phyloP scores from a whole-genome alignment of 2,888 invertebrate species.

The Limnephilus auricula region DNA sequence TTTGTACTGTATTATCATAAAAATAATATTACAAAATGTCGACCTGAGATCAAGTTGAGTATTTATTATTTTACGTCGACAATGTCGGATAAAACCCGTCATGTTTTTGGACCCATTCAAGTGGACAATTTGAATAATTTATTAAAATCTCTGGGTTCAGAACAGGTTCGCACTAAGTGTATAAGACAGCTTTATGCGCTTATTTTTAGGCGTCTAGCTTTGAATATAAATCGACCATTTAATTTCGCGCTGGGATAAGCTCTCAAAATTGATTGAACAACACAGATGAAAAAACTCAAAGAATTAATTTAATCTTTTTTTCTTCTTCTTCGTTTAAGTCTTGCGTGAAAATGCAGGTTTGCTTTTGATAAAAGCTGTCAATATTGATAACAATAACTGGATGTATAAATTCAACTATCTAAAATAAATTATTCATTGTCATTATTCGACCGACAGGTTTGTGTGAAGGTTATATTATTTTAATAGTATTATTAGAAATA shows the following conservation, averaged over 20 bases:
- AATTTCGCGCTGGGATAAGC: constrained; percentile 7
- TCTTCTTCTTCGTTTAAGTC: background rate
- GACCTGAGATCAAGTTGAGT: constrained; percentile 15
- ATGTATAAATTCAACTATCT: background rate
- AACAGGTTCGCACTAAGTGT: constrained; percentile 47
- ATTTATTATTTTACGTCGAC: constrained; percentile 43
- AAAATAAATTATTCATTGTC: background rate
- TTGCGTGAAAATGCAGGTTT: background rate
- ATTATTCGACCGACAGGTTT: background rate
- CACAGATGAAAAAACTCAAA: background rate
- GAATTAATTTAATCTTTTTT: background rate
- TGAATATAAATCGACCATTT: constrained; percentile 21
- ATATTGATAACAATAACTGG: background rate
- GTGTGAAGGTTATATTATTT: background rate
- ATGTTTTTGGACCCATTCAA: constrained; percentile 41
- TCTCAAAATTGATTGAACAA: background rate
- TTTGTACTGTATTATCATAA: background rate
- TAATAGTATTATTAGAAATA: background rate
- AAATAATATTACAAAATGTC: background rate
- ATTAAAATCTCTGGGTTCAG: constrained; percentile 14
- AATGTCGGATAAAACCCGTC: constrained; percentile 37
- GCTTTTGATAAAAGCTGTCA: background rate
- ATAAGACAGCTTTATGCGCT: constrained; percentile 37
- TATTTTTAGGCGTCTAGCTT: background rate
- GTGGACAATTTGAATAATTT: constrained; percentile 44